phyloP scores from a whole-genome alignment of 2,797 vertebrate species.

The Cryptoblepharus egeriae region DNA sequence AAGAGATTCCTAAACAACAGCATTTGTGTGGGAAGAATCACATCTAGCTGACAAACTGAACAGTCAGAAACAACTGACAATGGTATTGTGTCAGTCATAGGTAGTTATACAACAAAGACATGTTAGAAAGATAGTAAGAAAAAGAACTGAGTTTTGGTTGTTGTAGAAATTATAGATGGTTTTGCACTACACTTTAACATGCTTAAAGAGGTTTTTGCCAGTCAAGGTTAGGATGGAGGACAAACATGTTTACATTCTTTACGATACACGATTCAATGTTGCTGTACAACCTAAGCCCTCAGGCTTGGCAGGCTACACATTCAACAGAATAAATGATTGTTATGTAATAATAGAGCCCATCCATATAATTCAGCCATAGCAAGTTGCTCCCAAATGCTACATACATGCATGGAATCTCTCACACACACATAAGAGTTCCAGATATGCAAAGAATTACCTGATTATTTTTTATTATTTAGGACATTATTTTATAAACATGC shows the following conservation, averaged over 20 bases:
- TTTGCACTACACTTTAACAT: neutral
- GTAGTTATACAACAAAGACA: neutral
- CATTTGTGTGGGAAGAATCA: fast-evolving
- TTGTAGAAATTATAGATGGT: neutral
- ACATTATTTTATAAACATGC: neutral
- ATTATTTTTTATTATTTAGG: neutral
- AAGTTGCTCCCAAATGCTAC: neutral
- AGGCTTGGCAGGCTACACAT: neutral
- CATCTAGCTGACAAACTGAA: neutral
- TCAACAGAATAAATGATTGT: neutral
- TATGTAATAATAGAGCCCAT: neutral
- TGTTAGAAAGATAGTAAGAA: neutral
- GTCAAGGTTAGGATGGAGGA: neutral
- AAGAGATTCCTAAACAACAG: neutral
- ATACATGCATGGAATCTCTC: neutral
- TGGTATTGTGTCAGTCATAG: neutral
- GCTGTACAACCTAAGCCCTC: neutral
- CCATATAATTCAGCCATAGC: no score
- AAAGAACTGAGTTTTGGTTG: neutral
- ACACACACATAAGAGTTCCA: neutral
- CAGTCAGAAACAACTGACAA: neutral
- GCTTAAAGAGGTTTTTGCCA: neutral
- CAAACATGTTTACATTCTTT: neutral
- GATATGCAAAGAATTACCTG: neutral
- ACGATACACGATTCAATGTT: neutral